Conservation (phyloP, 1,140 invertebrate genomes). For the Euura saliciscinereae region DNA sequence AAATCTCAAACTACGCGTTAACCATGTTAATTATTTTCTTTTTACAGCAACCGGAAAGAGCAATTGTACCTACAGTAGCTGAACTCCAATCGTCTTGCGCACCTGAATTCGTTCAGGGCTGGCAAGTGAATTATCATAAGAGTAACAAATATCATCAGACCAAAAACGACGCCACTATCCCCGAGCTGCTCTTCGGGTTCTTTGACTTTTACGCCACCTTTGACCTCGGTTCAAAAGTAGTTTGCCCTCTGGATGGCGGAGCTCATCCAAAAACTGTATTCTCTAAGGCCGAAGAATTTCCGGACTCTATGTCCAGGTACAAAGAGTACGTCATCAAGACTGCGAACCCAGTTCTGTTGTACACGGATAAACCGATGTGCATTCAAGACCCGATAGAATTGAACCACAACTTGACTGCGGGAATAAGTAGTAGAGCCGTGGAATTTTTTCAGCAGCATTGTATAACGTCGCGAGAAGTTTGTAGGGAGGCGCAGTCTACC, state of each 20-base stretch:
- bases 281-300: slow-evolving; percentile 43
- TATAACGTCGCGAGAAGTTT: slow-evolving; percentile 30
- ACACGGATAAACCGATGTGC: slow-evolving; percentile 53
- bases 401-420: slow-evolving; percentile 58
- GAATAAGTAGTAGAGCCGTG: slow-evolving; percentile 34
- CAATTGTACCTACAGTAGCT: slow-evolving; percentile 53
- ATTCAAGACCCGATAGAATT: slow-evolving; percentile 71
- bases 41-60: slow-evolving; percentile 62
- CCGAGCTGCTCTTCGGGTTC: slow-evolving; percentile 64
- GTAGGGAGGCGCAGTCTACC: slow-evolving; percentile 19
- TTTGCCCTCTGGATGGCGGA: slow-evolving; percentile 62
- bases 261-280: slow-evolving; percentile 55
- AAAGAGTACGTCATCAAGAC: slow-evolving; percentile 44
- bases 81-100: slow-evolving; percentile 44
- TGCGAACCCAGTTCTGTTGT: slow-evolving; percentile 44
- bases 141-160: slow-evolving; percentile 21
- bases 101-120: slow-evolving; percentile 48
- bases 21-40: slow-evolving; percentile 69
- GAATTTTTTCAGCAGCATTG: slow-evolving; percentile 37
- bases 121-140: slow-evolving; percentile 59
- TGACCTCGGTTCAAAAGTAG: slow-evolving; percentile 57
- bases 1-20: slow-evolving; percentile 67
- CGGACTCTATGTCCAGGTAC: slow-evolving; percentile 55
- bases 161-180: slow-evolving; percentile 39
- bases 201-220: slow-evolving; percentile 65